These are phyloP conservation scores for Spilosoma lubricipeda DNA, from an alignment of 2,888 invertebrate species.

Conservation along the genomic window DNA sequence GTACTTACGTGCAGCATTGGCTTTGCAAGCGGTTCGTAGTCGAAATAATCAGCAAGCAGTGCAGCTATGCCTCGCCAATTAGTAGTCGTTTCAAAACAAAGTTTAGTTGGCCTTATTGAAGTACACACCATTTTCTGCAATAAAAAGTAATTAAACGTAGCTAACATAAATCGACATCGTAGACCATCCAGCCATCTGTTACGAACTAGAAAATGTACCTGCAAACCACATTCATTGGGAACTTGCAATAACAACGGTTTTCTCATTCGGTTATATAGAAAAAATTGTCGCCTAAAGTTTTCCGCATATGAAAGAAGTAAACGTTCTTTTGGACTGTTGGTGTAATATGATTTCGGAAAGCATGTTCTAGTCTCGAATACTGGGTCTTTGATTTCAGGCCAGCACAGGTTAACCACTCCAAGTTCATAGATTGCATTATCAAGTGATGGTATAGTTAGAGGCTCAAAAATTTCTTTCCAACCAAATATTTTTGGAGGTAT, in stretches of 20 bases:
- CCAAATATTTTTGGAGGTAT: slow-evolving; percentile 74
- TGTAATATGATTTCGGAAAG: slow-evolving; percentile 89
- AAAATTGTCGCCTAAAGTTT: slow-evolving; percentile 91
- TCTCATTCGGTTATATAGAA: slow-evolving; percentile 83
- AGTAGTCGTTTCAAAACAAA: slow-evolving; percentile 89
- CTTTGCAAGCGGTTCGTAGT: slow-evolving; percentile 90
- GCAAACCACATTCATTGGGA: slow-evolving; percentile 91
- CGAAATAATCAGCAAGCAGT: slow-evolving; percentile 92
- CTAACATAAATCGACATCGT: not conserved
- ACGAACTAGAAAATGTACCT: slow-evolving; percentile 80
- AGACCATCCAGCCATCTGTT: slow-evolving; percentile 16
- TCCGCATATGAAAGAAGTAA: slow-evolving; percentile 90
- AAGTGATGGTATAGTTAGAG: slow-evolving; percentile 82
- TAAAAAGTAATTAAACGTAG: not conserved
- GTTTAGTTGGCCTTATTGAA: slow-evolving; percentile 91
- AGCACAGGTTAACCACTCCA: slow-evolving; percentile 88
- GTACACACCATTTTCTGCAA: slow-evolving; percentile 95
- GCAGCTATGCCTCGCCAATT: slow-evolving; percentile 90
- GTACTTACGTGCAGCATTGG: slow-evolving; percentile 89
- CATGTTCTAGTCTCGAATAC: slow-evolving; percentile 86
- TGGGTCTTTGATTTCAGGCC: slow-evolving; percentile 86
- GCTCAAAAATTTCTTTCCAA: slow-evolving; percentile 66
- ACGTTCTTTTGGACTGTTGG: slow-evolving; percentile 89
- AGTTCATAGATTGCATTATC: slow-evolving; percentile 87
- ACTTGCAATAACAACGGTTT: slow-evolving; percentile 90